These are phyloP conservation scores for Tetragnatha montana DNA, from an alignment of 2,888 invertebrate species.

Conservation along the genomic window DNA sequence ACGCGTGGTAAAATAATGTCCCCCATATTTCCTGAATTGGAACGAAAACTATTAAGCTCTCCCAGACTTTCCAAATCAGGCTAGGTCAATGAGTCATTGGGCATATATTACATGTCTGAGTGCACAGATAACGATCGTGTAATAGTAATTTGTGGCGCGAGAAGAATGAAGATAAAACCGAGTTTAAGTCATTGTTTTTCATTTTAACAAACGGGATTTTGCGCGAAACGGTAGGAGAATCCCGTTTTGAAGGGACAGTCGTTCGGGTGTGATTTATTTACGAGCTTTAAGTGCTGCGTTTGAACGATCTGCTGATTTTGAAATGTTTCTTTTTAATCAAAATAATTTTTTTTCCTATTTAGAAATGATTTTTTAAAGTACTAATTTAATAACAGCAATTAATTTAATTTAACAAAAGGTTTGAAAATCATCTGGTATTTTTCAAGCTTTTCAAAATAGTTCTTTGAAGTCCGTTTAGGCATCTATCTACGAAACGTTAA, in stretches of 20 bases:
- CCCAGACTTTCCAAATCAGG: conserved; percentile 35
- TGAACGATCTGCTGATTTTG: too few species aligned
- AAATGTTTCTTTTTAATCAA: too few species aligned
- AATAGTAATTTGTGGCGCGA: background rate
- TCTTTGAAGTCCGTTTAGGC: too few species aligned
- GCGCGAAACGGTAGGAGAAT: background rate
- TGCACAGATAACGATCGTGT: background rate
- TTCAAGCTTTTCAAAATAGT: too few species aligned
- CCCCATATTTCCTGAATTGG: conserved; percentile 33
- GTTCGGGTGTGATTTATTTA: background rate
- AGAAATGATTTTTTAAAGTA: too few species aligned
- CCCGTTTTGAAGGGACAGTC: background rate
- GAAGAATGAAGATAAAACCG: background rate
- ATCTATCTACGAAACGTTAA: too few species aligned
- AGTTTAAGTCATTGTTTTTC: background rate
- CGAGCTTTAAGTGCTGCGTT: too few species aligned
- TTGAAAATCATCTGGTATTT: too few species aligned
- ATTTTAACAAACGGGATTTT: background rate
- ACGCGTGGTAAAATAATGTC: conserved; percentile 6
- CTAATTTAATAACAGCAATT: too few species aligned
- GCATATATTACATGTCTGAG: conserved; percentile 5
- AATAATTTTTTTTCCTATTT: too few species aligned
- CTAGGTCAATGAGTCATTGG: conserved; percentile 38
- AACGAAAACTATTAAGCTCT: conserved; percentile 46
- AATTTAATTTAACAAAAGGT: too few species aligned